Evolutionary conservation across 1,140 invertebrate species (phyloP).

Genomic region (Chlorops oryzae): DNA sequence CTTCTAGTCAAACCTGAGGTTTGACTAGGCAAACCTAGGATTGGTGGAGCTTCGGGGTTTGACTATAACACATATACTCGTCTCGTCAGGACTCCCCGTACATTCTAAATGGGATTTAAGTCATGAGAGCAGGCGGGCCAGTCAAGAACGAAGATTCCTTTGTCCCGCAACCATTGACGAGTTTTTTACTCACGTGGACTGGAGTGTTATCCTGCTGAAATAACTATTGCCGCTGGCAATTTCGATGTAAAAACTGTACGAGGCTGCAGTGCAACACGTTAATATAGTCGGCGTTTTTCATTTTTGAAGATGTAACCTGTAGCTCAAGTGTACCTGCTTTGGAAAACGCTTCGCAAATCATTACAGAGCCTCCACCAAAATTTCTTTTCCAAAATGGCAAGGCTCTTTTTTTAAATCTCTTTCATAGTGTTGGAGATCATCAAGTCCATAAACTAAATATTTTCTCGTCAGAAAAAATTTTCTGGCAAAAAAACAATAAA

Average conservation of each 20-base stretch:
- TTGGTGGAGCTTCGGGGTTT: too few species aligned
- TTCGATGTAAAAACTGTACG: not conserved
- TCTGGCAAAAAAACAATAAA: too few species aligned
- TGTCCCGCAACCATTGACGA: not conserved
- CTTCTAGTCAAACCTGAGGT: too few species aligned
- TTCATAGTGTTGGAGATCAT: too few species aligned
- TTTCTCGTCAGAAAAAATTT: too few species aligned
- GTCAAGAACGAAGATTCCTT: not conserved
- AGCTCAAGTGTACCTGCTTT: not conserved
- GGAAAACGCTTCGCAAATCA: conserved; percentile 8
- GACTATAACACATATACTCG: too few species aligned
- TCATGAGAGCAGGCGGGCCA: conserved; percentile 12
- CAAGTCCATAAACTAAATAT: too few species aligned
- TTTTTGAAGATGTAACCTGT: not conserved
- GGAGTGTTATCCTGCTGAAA: conserved; percentile 13
- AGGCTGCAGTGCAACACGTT: conserved; percentile 3
- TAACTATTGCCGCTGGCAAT: not conserved
- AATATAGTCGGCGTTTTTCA: conserved; percentile 3
- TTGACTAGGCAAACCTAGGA: too few species aligned
- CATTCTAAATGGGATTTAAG: conserved; percentile 19
- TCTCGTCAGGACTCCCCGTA: conserved; percentile 10
- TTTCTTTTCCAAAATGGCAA: conserved; percentile 4
- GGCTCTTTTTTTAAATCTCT: too few species aligned
- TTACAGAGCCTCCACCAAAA: conserved; percentile 7
- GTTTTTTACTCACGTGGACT: conserved; percentile 6